These are phyloP conservation scores for Temnothorax ravouxi DNA, from an alignment of 2,888 invertebrate genomes.

Conservation along the genomic window DNA sequence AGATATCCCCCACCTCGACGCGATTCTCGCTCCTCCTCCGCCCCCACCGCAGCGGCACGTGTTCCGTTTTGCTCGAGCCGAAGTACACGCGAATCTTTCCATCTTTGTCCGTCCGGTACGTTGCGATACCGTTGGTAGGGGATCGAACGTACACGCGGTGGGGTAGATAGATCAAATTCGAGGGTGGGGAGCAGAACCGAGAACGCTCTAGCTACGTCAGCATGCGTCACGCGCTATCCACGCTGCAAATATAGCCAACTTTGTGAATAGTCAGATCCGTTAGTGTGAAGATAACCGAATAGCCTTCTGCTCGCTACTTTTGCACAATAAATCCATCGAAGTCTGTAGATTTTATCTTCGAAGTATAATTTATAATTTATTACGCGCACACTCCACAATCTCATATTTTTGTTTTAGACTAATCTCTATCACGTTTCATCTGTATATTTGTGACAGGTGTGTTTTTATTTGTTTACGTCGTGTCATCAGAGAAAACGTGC, in stretches of 20 bases:
- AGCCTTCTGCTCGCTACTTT: slow-evolving; percentile 20
- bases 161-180: slow-evolving; percentile 59
- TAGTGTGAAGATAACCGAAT: slow-evolving; percentile 55
- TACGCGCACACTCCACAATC: not conserved
- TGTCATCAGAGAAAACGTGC: not conserved
- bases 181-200: slow-evolving; percentile 76
- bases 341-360: not conserved
- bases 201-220: slow-evolving; percentile 72
- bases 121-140: slow-evolving; percentile 60
- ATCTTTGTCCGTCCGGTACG: slow-evolving; percentile 63
- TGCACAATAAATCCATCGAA: not conserved
- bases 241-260: slow-evolving; percentile 67
- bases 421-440: not conserved
- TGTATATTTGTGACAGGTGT: not conserved
- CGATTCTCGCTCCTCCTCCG: slow-evolving; percentile 64
- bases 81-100: slow-evolving; percentile 48
- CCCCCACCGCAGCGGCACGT: slow-evolving; percentile 69
- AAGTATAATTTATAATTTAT: not conserved
- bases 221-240: slow-evolving; percentile 79
- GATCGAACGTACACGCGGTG: slow-evolving; percentile 56
- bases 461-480: not conserved
- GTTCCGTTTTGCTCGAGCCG: slow-evolving; percentile 64
- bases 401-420: not conserved
- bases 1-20: slow-evolving; percentile 55
- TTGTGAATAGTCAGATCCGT: slow-evolving; percentile 57